Base-by-base conservation (phyloP, 1,140 invertebrate genomes). In the Phortica variegata region DNA sequence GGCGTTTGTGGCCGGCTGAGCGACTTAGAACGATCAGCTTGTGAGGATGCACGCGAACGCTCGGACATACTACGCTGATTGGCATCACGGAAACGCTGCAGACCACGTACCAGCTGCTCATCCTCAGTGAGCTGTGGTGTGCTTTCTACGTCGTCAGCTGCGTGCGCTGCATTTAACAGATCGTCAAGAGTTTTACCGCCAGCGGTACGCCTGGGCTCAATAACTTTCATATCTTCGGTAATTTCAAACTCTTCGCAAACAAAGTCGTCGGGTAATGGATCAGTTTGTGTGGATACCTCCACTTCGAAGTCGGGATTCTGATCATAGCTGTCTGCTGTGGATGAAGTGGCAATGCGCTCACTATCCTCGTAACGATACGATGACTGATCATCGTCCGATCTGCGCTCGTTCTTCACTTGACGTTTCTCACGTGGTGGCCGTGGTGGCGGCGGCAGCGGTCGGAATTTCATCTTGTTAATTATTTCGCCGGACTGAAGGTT, bases 401-500 rank as follows among this genome's bases (percentile, higher is more conserved):
- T 44, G 42, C 31, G 41, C 36, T 10, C 43, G 43, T 60, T 59
- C 47, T 41, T 49, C 52, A 75, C 37, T 71, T 74, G 78, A 73
- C 69, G 73, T 42, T 65, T 78, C 75, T 74, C 88, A 61, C 85
- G 78, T 0, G 88, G 87, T 29, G 89, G 89, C 38, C 88, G 77
- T 5, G 89, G 89, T 0, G 89, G 89, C 8, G 89, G 84, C n/a
- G 89, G 89, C 45, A 91, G 65, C 0, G 89, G 89, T 51, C 89
- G 80, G 47, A 85, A 83, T 76, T 88, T 88, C 81, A 91, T 90
- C 77, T 87, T 90, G 58, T 82, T 85, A 1, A 90, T 79, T 8
- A 89, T 79, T 45, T 85, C 83, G 10, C 85, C 87, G 13, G 86
- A 87, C 41, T 84, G 81, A 23, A 89, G 65, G 60, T 86, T 68